Evolutionary conservation across 2,888 invertebrate genomes (phyloP).

Genomic region (Hyppa rectilinea): DNA sequence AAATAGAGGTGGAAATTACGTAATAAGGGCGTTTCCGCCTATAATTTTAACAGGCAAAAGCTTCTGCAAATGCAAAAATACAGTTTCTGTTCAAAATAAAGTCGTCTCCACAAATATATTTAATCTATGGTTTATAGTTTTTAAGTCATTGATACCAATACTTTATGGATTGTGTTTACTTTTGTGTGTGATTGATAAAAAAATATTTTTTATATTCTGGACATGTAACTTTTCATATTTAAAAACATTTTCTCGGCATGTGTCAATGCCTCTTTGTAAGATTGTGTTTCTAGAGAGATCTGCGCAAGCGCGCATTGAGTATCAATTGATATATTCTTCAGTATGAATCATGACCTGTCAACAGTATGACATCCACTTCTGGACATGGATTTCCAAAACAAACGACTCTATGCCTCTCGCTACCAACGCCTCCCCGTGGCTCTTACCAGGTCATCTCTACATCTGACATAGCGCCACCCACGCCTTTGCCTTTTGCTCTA

Average conservation of each 20-base stretch:
- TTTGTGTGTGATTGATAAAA: too few species aligned
- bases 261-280: not conserved
- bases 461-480: conserved; percentile 50
- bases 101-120: not conserved
- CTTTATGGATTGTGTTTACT: too few species aligned
- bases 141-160: too few species aligned
- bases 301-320: not conserved
- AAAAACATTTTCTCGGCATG: not conserved
- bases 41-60: too few species aligned
- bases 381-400: conserved; percentile 14
- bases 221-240: not conserved
- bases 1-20: not conserved
- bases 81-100: not conserved
- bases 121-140: not conserved
- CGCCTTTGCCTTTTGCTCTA: conserved; percentile 42
- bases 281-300: not conserved
- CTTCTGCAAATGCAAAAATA: not conserved
- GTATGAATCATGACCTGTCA: conserved; percentile 11
- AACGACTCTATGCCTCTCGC: conserved; percentile 22
- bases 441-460: conserved; percentile 53
- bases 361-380: not conserved
- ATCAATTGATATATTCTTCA: conserved; percentile 13
- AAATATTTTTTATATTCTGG: too few species aligned
- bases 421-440: conserved; percentile 43
- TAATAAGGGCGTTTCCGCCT: too few species aligned